Percentiles rank a stretch among this genome's conserved stretches.
Conservation (phyloP, 37 sponge, comb jelly and placozoan genomes). For the Tethya wilhelma region DNA sequence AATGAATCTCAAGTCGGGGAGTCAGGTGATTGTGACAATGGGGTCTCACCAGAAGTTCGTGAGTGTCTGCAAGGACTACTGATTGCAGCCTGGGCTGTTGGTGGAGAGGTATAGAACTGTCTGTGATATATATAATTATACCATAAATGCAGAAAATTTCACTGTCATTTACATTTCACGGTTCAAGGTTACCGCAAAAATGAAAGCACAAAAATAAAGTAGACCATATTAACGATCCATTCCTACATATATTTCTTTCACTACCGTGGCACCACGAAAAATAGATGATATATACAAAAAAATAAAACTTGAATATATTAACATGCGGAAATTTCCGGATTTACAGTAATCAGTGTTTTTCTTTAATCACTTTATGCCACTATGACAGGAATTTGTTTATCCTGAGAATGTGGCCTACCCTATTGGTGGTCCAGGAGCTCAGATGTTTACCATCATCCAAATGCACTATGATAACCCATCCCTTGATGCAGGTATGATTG, state of each 20-base stretch:
- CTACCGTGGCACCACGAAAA: too few relatives aligned
- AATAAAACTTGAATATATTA: too few relatives aligned
- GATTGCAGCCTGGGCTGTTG: conserved; percentile 56
- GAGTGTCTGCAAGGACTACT: background rate
- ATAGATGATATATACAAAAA: too few relatives aligned
- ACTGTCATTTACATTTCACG: background rate
- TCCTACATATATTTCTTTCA: too few relatives aligned
- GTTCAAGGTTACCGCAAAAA: background rate
- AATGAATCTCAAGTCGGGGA: conserved; percentile 2
- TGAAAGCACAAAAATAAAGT: background rate
- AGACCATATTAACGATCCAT: too few relatives aligned
- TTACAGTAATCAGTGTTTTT: too few relatives aligned
- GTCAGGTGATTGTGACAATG: conserved; percentile 3
- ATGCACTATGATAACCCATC: conserved; percentile 79
- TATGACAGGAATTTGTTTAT: conserved; percentile 51
- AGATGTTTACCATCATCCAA: conserved; percentile 36
- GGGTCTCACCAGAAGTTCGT: background rate
- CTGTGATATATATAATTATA: background rate
- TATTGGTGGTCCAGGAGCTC: conserved; percentile 61
- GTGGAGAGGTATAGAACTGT: conserved; percentile 21
- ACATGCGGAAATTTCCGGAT: too few relatives aligned
- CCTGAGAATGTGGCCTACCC: conserved; percentile 74
- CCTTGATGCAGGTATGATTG: background rate
- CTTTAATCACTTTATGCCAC: too few relatives aligned
- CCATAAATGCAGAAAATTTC: background rate